Evolutionary conservation across 2,113 vertebrate genomes (phyloP).

Genomic region (Sinocyclocheilus maitianheensis): DNA sequence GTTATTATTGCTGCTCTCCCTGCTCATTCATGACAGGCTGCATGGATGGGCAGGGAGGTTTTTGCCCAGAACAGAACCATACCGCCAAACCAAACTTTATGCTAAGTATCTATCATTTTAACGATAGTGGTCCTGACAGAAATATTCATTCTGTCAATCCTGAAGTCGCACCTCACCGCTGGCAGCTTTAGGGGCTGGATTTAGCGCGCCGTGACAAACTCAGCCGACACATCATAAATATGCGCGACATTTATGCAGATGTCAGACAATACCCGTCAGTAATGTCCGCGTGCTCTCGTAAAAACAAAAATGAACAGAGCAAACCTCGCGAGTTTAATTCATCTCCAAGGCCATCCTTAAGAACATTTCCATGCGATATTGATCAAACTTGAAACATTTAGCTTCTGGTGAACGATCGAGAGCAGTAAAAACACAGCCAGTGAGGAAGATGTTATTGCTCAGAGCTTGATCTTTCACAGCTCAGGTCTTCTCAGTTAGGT

Average conservation of each 20-base stretch:
- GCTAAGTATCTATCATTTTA: too few relatives aligned
- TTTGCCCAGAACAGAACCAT: too few relatives aligned
- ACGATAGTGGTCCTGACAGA: constrained; percentile 26
- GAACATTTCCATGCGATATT: neutral
- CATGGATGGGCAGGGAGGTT: too few relatives aligned
- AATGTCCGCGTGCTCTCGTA: constrained; percentile 74
- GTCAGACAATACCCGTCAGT: constrained; percentile 81
- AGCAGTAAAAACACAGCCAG: neutral
- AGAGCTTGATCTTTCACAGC: neutral
- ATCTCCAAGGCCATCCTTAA: neutral
- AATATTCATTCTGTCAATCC: constrained; percentile 56
- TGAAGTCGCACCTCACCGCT: constrained; percentile 13
- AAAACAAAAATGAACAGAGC: constrained; percentile 61
- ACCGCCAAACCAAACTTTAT: too few relatives aligned
- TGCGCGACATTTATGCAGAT: constrained; percentile 79
- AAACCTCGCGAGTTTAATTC: neutral
- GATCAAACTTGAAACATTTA: neutral
- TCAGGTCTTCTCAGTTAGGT: neutral
- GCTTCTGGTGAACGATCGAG: neutral
- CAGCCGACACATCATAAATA: constrained; percentile 88
- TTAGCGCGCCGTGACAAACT: constrained; percentile 79
- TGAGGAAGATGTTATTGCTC: neutral
- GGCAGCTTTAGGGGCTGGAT: constrained; percentile 80
- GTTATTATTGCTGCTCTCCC: too few relatives aligned
- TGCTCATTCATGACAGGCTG: too few relatives aligned